Conservation (phyloP, 2,888 invertebrate genomes). For the Cecidostiba fungosa region DNA sequence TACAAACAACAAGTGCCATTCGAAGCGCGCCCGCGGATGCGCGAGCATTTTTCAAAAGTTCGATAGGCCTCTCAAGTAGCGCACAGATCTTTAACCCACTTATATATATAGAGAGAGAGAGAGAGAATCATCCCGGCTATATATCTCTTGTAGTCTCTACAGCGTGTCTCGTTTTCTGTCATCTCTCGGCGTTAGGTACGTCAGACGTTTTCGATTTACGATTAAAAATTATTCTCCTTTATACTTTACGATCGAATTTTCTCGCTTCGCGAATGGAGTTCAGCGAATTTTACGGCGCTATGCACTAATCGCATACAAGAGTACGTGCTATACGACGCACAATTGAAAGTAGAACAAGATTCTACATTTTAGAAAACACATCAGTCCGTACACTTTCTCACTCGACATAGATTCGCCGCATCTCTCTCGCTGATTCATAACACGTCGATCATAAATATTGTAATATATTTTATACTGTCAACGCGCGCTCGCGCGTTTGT, state of each 20-base stretch:
- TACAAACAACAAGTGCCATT: slow-evolving; percentile 44
- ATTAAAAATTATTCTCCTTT: background rate
- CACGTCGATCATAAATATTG: too few species aligned
- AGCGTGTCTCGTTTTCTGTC: too few species aligned
- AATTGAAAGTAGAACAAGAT: slow-evolving; percentile 15
- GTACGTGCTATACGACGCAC: background rate
- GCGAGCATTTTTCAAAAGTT: background rate
- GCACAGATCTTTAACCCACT: background rate
- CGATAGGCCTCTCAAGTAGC: background rate
- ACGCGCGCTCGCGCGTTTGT: too few species aligned
- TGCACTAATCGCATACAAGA: too few species aligned
- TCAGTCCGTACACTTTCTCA: slow-evolving; percentile 33
- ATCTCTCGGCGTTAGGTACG: background rate
- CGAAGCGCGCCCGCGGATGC: background rate
- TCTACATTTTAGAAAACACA: slow-evolving; percentile 22
- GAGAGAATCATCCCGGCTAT: background rate
- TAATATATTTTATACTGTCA: too few species aligned
- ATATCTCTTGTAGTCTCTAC: too few species aligned
- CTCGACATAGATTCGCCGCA: slow-evolving; percentile 29
- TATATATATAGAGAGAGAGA: background rate
- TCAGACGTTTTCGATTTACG: background rate
- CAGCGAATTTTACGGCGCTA: too few species aligned
- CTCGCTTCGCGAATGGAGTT: too few species aligned
- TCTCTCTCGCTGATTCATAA: background rate
- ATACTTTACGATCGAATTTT: background rate